Conservation (phyloP, 2,113 vertebrate species). For the Psilopogon haemacephalus region DNA sequence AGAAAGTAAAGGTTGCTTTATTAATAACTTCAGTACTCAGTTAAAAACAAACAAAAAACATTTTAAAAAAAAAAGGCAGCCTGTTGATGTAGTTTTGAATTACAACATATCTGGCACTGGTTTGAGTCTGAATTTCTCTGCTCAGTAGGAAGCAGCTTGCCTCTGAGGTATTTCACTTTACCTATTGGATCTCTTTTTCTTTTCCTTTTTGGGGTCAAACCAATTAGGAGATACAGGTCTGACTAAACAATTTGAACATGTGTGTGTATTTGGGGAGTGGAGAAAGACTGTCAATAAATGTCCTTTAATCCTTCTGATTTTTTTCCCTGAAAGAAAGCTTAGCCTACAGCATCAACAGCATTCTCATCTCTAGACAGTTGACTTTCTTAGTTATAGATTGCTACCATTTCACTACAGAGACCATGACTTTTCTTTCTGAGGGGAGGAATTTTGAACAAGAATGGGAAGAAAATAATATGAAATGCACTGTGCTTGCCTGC, state of each 20-base stretch:
- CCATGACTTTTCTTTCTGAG: not conserved
- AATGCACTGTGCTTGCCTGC: not conserved
- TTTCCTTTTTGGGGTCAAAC: not conserved
- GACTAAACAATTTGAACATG: not conserved
- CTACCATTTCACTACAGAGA: not conserved
- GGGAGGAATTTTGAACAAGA: not conserved
- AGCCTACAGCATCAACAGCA: not conserved
- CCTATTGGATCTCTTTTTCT: not conserved
- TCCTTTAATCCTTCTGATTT: not conserved
- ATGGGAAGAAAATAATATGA: not conserved
- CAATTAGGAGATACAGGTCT: fast-evolving
- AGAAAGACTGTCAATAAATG: not conserved
- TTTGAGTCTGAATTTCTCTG: not conserved
- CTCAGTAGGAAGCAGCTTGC: not conserved
- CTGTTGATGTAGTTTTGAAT: not conserved
- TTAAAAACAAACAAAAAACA: not conserved
- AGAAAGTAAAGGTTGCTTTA: not conserved
- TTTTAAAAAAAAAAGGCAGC: not conserved
- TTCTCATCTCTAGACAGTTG: not conserved
- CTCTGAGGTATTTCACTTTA: not conserved
- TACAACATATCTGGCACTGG: not conserved
- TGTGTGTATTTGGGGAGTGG: not conserved
- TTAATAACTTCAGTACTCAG: not conserved
- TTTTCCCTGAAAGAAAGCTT: not conserved
- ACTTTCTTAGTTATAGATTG: not conserved